Base-by-base conservation (phyloP, 2,888 invertebrate species). In the Dichetophora obliterata region DNA sequence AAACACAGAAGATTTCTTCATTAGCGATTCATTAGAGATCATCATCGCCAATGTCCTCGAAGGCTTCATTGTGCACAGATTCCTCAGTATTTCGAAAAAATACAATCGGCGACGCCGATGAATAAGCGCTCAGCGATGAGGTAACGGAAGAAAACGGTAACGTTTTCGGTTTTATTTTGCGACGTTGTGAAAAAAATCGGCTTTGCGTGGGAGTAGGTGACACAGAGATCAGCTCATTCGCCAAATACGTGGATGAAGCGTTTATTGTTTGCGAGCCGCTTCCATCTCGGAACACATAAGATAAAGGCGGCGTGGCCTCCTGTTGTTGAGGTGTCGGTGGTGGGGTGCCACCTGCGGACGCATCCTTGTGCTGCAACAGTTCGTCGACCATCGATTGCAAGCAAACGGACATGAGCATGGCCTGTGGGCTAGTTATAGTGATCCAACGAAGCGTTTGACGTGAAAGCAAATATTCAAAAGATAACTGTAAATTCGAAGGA, bases 301-400 rank as follows among this genome's bases (percentile, higher is more conserved):
- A 79, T 16, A 78, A 61, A 5, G 77, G 66, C 0, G 31, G 31
- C 5, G 69, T 31, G 5, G 14, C n/a, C 5, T 43, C 48, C 0
- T 59, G 54, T 14, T 9, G 22, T 22, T 61, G 19, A 5, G 61
- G 50, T 50, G 16, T 4, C 31, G 31, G 11, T 5, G 52, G 8
- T 16, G 19, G 52, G 2, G 50, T 68, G 16, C 43, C 11, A 34
- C 9, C n/a, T 19, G 31, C 37, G 31, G 59, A 50, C 34, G 71
- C 24, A 22, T 81, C 79, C 52, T 82, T 82, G 14, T 73, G 81
- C 22, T 79, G 81, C 37, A 87, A 78, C 72, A 99, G 90, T 89
- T 99, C 98, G 86, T 98, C 97, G 0, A 99, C 98, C 92, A 99
- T 96, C 6, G 96, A 95, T 91, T 98, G 96, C 76, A 99, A 91